Percentiles rank a stretch among this genome's conserved stretches.
These are phyloP conservation scores for Sminthurinus signatus DNA, from an alignment of 1,140 invertebrate species.

Conservation along the genomic window DNA sequence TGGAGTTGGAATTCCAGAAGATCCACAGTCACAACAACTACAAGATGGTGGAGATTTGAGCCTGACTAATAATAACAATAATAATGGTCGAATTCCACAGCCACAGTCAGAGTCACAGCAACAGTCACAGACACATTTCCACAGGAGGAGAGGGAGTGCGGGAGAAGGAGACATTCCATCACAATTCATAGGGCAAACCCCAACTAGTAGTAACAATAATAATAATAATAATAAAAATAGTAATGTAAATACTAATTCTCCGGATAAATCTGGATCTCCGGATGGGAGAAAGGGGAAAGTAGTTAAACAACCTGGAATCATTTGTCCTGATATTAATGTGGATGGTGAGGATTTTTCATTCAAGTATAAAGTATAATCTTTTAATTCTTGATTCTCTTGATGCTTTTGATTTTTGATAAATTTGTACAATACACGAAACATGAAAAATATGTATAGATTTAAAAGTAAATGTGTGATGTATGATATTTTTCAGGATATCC, in stretches of 20 bases:
- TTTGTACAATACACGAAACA: too few species aligned
- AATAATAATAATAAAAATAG: background rate
- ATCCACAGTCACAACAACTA: background rate
- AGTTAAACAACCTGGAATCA: constrained; percentile 34
- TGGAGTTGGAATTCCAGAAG: background rate
- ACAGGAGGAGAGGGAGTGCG: background rate
- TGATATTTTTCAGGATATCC: too few species aligned
- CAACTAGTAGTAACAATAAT: background rate
- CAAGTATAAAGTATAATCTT: too few species aligned
- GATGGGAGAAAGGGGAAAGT: background rate
- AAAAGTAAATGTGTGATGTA: too few species aligned
- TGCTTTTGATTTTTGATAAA: too few species aligned
- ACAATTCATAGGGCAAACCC: background rate
- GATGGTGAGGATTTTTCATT: too few species aligned
- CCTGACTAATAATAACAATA: background rate
- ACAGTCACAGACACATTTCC: constrained; percentile 5
- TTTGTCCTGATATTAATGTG: constrained; percentile 39
- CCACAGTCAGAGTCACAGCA: background rate
- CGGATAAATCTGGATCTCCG: too few species aligned
- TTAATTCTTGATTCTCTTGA: too few species aligned
- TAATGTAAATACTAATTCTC: background rate
- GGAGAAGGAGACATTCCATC: background rate
- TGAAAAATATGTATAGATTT: too few species aligned
- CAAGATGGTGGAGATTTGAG: background rate
- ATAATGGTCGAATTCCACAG: background rate